phyloP scores from a whole-genome alignment of 2,888 invertebrate species.

The Parasteatoda lunata region DNA sequence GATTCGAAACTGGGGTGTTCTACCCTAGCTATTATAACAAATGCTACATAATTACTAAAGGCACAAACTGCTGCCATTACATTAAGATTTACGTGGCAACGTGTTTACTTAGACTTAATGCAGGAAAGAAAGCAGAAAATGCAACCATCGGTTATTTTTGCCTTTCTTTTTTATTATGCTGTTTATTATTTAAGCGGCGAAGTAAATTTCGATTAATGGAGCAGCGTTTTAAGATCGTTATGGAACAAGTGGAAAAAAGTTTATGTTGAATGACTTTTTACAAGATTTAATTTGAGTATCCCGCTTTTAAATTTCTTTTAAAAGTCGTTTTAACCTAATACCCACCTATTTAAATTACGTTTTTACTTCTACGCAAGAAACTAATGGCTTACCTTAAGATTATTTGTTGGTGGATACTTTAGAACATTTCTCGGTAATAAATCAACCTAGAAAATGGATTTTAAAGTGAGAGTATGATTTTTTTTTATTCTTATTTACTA shows the following conservation, averaged over 20 bases:
- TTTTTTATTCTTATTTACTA: too few species aligned
- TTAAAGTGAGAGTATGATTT: too few species aligned
- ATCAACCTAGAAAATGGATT: too few species aligned
- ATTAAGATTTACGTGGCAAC: constrained; percentile 37
- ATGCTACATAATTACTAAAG: constrained; percentile 37
- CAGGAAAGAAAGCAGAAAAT: constrained; percentile 42
- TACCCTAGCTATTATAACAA: constrained; percentile 20
- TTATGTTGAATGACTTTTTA: background rate
- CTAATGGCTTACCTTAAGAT: too few species aligned
- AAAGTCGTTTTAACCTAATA: too few species aligned
- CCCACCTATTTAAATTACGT: too few species aligned
- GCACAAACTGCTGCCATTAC: constrained; percentile 43
- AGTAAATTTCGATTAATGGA: background rate
- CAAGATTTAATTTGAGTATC: background rate
- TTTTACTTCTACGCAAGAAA: too few species aligned
- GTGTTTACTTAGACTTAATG: constrained; percentile 45
- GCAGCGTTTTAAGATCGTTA: background rate
- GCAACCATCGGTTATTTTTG: constrained; percentile 32
- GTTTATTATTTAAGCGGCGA: background rate
- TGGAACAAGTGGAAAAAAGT: background rate
- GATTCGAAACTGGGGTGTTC: background rate
- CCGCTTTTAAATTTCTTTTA: background rate
- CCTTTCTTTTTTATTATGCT: background rate
- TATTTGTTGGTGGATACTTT: too few species aligned
- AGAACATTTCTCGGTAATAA: too few species aligned